Base-by-base conservation (phyloP, 1,140 invertebrate genomes). In the Prorops nasuta region DNA sequence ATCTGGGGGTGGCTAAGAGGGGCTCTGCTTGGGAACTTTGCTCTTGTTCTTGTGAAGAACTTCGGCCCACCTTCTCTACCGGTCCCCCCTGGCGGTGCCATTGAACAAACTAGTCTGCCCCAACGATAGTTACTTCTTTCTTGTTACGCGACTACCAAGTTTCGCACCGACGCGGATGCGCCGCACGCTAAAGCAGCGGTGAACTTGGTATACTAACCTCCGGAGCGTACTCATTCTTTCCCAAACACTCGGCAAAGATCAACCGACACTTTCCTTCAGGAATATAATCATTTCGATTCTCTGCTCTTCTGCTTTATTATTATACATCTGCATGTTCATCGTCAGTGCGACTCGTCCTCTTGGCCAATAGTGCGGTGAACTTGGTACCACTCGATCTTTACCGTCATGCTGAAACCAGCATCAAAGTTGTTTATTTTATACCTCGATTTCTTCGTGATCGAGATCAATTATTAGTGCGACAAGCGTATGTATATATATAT, bases 41-140 rank as follows among this genome's bases (percentile, higher is more conserved):
- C 76, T 74, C 72, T 74, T 75, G 71, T 77, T 77, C 72, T 74
- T 77, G 71, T 63, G 69, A 75, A 70, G 65, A 74, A 77, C 73
- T 76, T 77, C 63, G 54, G 42, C 59, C 44, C 59, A 54, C 63
- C 60, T 63, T 62, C 59, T 42, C 32, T 37, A 44, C 34, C 14
- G 42, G 8, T 32, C 22, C 18, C 34, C 46, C 10, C 16, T 16
- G 16, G 28, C 42, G 54, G 62, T 72, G 69, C 72, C 69, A 76
- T 77, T 76, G 71, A 76, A 74, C 72, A 70, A 71, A 76, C 71
- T 76, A 76, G 70, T 73, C 69, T 58, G 66, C 65, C 63, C 63
- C 67, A 65, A 72, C 68, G 68, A 73, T 72, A 73, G 69, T 73
- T 73, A 74, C 71, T 74, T 76, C 71, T 74, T 74, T 74, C 68